These are phyloP conservation scores for Enteromius viviparus DNA, from an alignment of 2,797 vertebrate species.

Conservation along the genomic window DNA sequence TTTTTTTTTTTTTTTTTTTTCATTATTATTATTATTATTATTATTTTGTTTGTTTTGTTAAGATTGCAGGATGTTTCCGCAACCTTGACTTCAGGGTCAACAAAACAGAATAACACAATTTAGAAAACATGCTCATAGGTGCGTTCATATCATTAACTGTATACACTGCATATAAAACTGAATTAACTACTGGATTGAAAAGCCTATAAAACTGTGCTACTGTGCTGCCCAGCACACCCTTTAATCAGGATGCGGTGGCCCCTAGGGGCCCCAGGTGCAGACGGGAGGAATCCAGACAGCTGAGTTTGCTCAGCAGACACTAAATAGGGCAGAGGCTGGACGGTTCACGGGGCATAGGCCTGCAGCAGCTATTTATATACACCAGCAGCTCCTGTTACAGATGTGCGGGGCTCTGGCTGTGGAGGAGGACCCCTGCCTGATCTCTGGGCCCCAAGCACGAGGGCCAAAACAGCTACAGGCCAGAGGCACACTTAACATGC, in stretches of 20 bases:
- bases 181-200: not conserved
- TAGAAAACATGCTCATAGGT: not conserved
- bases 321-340: conserved; percentile 65
- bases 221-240: not conserved
- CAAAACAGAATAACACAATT: not conserved
- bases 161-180: not conserved
- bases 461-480: conserved; percentile 17
- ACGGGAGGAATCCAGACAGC: conserved; percentile 69
- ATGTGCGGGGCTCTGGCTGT: conserved; percentile 70
- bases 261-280: conserved; percentile 55
- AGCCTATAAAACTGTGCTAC: not conserved
- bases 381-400: conserved; percentile 77
- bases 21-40: not conserved
- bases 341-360: conserved; percentile 66
- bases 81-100: not conserved
- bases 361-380: conserved; percentile 80
- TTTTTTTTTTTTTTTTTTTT: not conserved
- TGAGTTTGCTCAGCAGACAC: conserved; percentile 58
- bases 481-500: conserved; percentile 1
- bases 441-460: conserved; percentile 66
- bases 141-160: not conserved
- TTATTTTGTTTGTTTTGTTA: not conserved
- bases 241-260: not conserved
- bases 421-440: conserved; percentile 72
- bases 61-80: not conserved